Percentiles rank a stretch among this genome's conserved stretches.
Conservation (phyloP, 2,113 vertebrate genomes). For the Microcebus murinus region DNA sequence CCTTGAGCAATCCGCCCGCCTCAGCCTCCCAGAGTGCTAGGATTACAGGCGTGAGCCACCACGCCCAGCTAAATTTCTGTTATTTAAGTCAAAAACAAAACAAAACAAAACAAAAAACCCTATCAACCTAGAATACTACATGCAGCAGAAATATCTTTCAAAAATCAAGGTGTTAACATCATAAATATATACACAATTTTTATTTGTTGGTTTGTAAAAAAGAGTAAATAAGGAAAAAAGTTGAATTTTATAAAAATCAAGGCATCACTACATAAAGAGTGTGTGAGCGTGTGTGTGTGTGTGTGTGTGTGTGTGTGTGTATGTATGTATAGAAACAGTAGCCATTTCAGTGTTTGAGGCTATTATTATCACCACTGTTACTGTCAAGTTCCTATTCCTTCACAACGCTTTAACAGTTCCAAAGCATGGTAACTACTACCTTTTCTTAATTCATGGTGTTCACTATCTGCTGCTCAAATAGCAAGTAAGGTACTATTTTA, state of each 20-base stretch:
- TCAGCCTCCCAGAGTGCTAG: too few relatives aligned
- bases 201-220: background rate
- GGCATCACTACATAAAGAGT: background rate
- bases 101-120: background rate
- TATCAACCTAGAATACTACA: background rate
- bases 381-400: background rate
- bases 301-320: too few relatives aligned
- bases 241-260: background rate
- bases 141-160: background rate
- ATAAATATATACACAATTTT: background rate
- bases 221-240: background rate
- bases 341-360: background rate
- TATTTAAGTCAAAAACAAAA: background rate
- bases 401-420: background rate
- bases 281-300: too few relatives aligned
- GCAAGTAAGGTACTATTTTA: slow-evolving; percentile 1
- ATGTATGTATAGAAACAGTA: background rate
- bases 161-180: background rate
- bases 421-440: background rate
- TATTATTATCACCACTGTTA: background rate
- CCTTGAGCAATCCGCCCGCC: too few relatives aligned
- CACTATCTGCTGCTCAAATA: background rate
- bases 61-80: background rate
- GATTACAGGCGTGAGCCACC: too few relatives aligned
- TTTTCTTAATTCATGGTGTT: background rate